Evolutionary conservation across 1,140 invertebrate genomes (phyloP).

Genomic region (Neodiprion lecontei): DNA sequence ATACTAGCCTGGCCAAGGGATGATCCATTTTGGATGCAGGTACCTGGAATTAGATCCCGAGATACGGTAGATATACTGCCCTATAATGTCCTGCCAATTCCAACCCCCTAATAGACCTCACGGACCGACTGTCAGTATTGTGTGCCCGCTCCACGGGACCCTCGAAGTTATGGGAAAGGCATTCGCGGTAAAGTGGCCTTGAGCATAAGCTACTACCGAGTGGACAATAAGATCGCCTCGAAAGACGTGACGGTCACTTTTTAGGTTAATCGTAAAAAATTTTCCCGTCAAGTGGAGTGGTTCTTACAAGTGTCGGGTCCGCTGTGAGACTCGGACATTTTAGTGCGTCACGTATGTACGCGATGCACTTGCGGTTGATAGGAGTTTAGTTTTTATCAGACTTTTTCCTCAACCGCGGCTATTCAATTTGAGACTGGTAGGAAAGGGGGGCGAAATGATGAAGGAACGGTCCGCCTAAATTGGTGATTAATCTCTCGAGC

Average conservation of each 20-base stretch:
- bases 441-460: not conserved
- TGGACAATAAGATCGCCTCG: not conserved
- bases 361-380: not conserved
- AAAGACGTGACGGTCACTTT: not conserved
- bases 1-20: conserved; percentile 22
- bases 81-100: conserved; percentile 47
- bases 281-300: too few species aligned
- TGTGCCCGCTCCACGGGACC: not conserved
- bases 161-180: not conserved
- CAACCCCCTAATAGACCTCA: conserved; percentile 43
- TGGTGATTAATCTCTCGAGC: not conserved
- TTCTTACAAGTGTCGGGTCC: not conserved
- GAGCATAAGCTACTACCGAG: not conserved
- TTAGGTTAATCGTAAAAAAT: too few species aligned
- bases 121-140: conserved; percentile 1
- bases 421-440: not conserved
- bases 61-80: conserved; percentile 48
- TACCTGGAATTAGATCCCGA: conserved; percentile 45
- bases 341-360: not conserved
- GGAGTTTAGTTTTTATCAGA: not conserved
- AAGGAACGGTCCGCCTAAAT: not conserved
- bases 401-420: not conserved
- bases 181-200: not conserved
- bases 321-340: not conserved
- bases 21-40: conserved; percentile 47